Conservation (phyloP, 2,888 invertebrate genomes). For the Nematopogon swammerdamellus region DNA sequence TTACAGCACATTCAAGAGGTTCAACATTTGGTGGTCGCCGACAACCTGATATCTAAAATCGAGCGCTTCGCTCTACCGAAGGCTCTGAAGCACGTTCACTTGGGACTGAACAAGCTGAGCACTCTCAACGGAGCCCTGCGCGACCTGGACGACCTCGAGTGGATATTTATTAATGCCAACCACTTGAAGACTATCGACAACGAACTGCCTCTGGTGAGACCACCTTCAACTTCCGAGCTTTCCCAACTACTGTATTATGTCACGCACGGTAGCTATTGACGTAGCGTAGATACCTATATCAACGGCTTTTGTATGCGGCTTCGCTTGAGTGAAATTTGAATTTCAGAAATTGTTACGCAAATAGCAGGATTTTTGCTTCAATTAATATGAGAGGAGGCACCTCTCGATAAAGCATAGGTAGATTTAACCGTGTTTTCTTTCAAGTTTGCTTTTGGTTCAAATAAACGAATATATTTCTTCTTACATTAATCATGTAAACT, state of each 20-base stretch:
- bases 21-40: conserved; percentile 69
- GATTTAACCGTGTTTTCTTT: no score
- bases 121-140: conserved; percentile 75
- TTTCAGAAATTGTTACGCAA: no score
- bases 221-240: conserved; percentile 7
- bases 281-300: no score
- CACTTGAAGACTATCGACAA: conserved; percentile 70
- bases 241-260: conserved; percentile 4
- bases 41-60: conserved; percentile 70
- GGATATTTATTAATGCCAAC: conserved; percentile 78
- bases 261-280: neutral
- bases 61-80: conserved; percentile 70
- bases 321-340: no score
- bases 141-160: conserved; percentile 68
- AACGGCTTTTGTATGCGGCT: no score
- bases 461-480: no score
- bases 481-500: no score
- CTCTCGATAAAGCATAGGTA: no score
- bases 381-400: no score
- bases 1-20: conserved; percentile 53
- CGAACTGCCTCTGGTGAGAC: conserved; percentile 66
- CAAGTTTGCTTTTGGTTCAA: no score
- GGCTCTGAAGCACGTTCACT: conserved; percentile 65
- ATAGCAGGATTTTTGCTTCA: no score
- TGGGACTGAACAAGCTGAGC: conserved; percentile 71